phyloP scores from a whole-genome alignment of 37 sponge, comb jelly and placozoan genomes.

The Agelas oroides region DNA sequence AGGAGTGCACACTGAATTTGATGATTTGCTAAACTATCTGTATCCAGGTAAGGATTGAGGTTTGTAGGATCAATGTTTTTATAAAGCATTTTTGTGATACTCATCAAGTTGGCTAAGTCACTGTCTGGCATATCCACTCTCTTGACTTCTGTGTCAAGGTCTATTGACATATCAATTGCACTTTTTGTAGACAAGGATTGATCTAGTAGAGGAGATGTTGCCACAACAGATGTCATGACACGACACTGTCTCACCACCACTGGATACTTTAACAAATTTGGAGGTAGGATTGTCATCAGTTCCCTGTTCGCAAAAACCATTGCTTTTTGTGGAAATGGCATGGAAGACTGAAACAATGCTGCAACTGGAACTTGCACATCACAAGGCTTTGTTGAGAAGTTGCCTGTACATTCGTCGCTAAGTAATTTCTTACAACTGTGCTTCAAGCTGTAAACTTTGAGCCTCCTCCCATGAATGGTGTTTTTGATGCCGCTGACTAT shows the following conservation, averaged over 20 bases:
- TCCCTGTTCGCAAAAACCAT: background rate
- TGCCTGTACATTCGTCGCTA: slow-evolving; percentile 31
- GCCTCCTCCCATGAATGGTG: background rate
- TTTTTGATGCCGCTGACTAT: slow-evolving; percentile 38
- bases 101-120: background rate
- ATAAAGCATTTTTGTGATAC: background rate
- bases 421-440: slow-evolving; percentile 24
- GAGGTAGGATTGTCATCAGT: background rate
- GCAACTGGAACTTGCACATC: slow-evolving; percentile 40
- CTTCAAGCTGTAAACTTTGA: slow-evolving; percentile 35
- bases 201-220: slow-evolving; percentile 1
- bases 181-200: background rate
- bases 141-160: slow-evolving; percentile 1
- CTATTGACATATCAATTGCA: background rate
- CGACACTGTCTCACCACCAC: background rate
- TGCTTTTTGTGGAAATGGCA: slow-evolving; percentile 18
- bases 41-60: slow-evolving; percentile 2
- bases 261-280: background rate
- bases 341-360: slow-evolving; percentile 28
- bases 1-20: background rate
- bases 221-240: background rate
- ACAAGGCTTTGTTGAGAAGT: slow-evolving; percentile 50
- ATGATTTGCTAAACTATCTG: background rate
- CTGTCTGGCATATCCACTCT: background rate
- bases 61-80: background rate